Conservation (phyloP, 2,797 vertebrate genomes). For the Brachyrhaphis roseni region DNA sequence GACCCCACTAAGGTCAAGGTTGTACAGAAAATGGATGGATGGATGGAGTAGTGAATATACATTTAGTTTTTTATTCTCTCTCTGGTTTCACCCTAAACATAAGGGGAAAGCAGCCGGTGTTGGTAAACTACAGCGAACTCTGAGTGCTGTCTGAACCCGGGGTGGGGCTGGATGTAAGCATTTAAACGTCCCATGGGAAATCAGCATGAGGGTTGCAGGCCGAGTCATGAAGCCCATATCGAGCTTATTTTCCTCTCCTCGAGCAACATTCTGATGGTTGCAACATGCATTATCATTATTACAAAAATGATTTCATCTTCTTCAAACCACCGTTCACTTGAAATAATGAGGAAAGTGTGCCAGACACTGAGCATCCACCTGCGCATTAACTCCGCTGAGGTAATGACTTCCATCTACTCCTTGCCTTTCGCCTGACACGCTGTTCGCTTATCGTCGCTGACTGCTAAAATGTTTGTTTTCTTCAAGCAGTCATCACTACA, state of each 20-base stretch:
- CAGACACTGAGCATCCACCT: not conserved
- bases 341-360: not conserved
- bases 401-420: slow-evolving; percentile 3
- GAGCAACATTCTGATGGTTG: not conserved
- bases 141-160: not conserved
- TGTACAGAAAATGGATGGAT: no score
- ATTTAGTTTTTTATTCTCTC: not conserved
- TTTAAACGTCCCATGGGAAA: not conserved
- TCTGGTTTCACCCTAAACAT: not conserved
- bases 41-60: not conserved
- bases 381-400: not conserved
- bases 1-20: no score
- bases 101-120: not conserved
- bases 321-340: not conserved
- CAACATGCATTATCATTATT: not conserved
- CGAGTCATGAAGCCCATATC: not conserved
- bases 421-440: not conserved
- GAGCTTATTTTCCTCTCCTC: not conserved
- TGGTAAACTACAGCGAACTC: not conserved
- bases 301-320: not conserved
- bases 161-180: not conserved
- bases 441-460: not conserved
- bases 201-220: not conserved
- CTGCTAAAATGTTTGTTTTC: slow-evolving; percentile 1
- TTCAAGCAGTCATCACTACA: not conserved